Percentiles rank a stretch among this genome's conserved stretches.
These are phyloP conservation scores for Neocrepidodera transversa DNA, from an alignment of 2,888 invertebrate genomes.

Conservation along the genomic window DNA sequence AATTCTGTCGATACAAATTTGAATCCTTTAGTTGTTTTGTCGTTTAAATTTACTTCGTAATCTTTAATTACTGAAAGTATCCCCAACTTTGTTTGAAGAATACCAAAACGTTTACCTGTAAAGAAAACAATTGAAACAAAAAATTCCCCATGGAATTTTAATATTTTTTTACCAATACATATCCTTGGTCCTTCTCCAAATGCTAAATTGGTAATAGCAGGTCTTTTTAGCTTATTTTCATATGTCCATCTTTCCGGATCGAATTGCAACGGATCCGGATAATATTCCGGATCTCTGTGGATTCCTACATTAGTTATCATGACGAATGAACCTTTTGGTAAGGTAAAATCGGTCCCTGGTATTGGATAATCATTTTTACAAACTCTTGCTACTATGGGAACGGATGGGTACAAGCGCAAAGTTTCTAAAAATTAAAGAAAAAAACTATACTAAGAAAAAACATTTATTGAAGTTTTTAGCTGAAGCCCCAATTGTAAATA, in stretches of 20 bases:
- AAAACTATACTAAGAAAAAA: no score
- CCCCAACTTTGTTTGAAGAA: slow-evolving; percentile 50
- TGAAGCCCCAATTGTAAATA: no score
- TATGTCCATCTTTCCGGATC: slow-evolving; percentile 59
- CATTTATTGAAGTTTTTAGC: no score
- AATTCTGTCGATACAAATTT: slow-evolving; percentile 36
- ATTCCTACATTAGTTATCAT: slow-evolving; percentile 46
- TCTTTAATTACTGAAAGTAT: slow-evolving; percentile 41
- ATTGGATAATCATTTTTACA: slow-evolving; percentile 47
- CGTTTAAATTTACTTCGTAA: slow-evolving; percentile 40
- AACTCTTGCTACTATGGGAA: slow-evolving; percentile 45
- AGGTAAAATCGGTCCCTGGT: slow-evolving; percentile 44
- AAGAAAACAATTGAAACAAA: slow-evolving; percentile 7
- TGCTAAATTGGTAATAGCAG: slow-evolving; percentile 28
- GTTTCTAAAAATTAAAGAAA: slow-evolving; percentile 46
- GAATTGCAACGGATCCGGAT: slow-evolving; percentile 67
- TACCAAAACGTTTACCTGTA: slow-evolving; percentile 52
- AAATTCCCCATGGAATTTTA: not conserved
- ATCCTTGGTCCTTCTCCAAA: slow-evolving; percentile 37
- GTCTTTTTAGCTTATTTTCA: slow-evolving; percentile 58
- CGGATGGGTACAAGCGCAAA: slow-evolving; percentile 49
- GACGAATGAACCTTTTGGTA: slow-evolving; percentile 44
- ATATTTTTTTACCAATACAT: slow-evolving; percentile 28
- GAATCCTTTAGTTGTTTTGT: slow-evolving; percentile 36
- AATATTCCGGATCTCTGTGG: slow-evolving; percentile 49